These are phyloP conservation scores for Vultur gryphus DNA, from an alignment of 2,797 vertebrate species.

Conservation along the genomic window DNA sequence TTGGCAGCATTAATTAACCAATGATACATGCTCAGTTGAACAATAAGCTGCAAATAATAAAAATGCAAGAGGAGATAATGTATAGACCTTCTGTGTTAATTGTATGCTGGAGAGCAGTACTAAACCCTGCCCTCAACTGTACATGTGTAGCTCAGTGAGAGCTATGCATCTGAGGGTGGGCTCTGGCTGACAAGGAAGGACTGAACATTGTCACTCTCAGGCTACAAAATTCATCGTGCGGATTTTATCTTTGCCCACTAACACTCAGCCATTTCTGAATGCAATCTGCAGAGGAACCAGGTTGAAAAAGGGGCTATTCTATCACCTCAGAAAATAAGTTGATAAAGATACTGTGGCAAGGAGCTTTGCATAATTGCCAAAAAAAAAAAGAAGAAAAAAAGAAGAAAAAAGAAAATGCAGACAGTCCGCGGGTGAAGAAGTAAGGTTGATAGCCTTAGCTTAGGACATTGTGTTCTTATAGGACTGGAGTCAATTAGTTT, in stretches of 20 bases:
- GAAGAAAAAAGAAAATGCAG: not conserved
- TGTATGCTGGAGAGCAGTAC: not conserved
- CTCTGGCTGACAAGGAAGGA: not conserved
- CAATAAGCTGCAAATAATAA: slow-evolving; percentile 55
- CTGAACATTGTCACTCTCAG: not conserved
- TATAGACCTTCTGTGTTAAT: slow-evolving; percentile 40
- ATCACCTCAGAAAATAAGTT: not conserved
- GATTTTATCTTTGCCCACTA: not conserved
- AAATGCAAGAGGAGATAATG: slow-evolving; percentile 32
- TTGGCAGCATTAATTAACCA: slow-evolving; percentile 72
- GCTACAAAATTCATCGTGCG: not conserved
- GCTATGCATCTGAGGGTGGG: not conserved
- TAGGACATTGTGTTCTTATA: not conserved
- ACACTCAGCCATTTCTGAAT: not conserved
- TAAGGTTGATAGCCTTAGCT: not conserved
- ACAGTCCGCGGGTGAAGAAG: not conserved
- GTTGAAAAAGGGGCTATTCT: not conserved
- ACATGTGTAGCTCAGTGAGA: not conserved
- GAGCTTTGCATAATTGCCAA: not conserved
- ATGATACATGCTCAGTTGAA: slow-evolving; percentile 68
- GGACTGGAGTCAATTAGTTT: not conserved
- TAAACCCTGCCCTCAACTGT: not conserved
- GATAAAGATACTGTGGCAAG: not conserved
- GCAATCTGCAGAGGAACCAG: not conserved
- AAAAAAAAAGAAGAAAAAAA: too few species aligned